Base-by-base conservation (phyloP, 2,888 invertebrate genomes). In the Orthosia cruda region DNA sequence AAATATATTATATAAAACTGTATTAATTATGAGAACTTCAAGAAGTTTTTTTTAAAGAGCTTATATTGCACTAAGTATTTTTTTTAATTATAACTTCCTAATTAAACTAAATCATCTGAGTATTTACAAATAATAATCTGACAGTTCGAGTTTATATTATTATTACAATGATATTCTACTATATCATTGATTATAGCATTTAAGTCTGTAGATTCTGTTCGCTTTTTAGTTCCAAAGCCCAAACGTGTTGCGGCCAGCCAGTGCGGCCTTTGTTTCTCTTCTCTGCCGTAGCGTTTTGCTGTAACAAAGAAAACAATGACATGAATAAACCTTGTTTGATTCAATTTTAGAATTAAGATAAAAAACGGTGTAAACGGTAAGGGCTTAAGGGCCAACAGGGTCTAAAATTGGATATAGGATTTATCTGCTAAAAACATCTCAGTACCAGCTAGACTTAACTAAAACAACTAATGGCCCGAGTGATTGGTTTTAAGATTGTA, bases 211-310 rank as follows among this genome's bases (percentile, higher is more conserved):
- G 70, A 64, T 95, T 96, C 89, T 97, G 97, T 94, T 98, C 98
- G 89, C 97, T 98, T 93, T 98, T 98, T 85, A 98, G 94, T 91
- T 98, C 98, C 57, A 99, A 96, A 0, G 99, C 99, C 99, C 99
- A 99, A 83, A 99, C 99, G 94, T 99, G 99, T 91, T 99, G 99
- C 0, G 99, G 99, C 99, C 99, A 99, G 18, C 99, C 99, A 0
- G 99, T 99, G 74, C 99, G 97, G 0, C 99, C 99, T 94, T 99
- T 99, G 75, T 97, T 96, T 86, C 97, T 97, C 73, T 95, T 96
- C 76, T 96, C 96, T 0, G 89, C 87, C 65, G 91, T 58, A 0
- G 63, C 11, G 1, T 81, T 84, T 75, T 87, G 91, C 94, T 94
- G 93, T 54, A 94, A 94, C 84, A 92, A 92, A 71, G 74, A 64